Evolutionary conservation across 2,113 vertebrate species (phyloP), one percentile per base, ranked within the genome.

Genomic region (Pedetes capensis): DNA sequence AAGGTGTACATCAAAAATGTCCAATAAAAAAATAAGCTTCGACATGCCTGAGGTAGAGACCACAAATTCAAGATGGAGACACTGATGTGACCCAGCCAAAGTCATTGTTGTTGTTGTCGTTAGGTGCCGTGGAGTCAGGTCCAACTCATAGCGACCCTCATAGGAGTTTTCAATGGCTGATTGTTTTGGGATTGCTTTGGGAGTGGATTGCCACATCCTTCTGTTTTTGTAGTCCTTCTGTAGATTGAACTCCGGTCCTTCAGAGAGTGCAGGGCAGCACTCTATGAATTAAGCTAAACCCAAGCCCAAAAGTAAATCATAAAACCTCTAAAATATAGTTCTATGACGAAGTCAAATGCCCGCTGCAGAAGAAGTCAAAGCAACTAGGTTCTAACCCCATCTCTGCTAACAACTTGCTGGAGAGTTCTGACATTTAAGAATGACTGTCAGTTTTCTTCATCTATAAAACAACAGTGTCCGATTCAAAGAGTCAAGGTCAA

Each of bases 11-110:
- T n/a, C n/a, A n/a, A n/a, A n/a, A n/a, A n/a, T n/a, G n/a, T n/a
- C n/a, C n/a, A n/a, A n/a, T n/a, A n/a, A 18, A 93, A 95, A 91
- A 53, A 71, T 13, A 89, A 91, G 25, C 39, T 61, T 75, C 34
- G 8, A 47, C 57, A 69, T 88, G 44, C 44, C 34, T 75, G 37
- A 89, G 4, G 23, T 42, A 69, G 23, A 74, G 29, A 80, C n/a
- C 34, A 14, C 68, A 57, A 86, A 82, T 59, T 55, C 66, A 57
- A 89, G 42, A 86, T 22, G 79, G 29, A 90, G n/a, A 59, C n/a
- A 20, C 7, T 7, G 34, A 42, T 1, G 22, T 61, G 53, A 55
- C 22, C 3, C 5, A 4, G n/a, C 49, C 37, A 14, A n/a, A n/a
- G n/a, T n/a, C n/a, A n/a, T n/a, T n/a, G n/a, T n/a, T n/a, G n/a